Percentiles rank a stretch among this genome's conserved stretches.
Conservation (phyloP, 2,113 vertebrate species). For the Daboia siamensis region DNA sequence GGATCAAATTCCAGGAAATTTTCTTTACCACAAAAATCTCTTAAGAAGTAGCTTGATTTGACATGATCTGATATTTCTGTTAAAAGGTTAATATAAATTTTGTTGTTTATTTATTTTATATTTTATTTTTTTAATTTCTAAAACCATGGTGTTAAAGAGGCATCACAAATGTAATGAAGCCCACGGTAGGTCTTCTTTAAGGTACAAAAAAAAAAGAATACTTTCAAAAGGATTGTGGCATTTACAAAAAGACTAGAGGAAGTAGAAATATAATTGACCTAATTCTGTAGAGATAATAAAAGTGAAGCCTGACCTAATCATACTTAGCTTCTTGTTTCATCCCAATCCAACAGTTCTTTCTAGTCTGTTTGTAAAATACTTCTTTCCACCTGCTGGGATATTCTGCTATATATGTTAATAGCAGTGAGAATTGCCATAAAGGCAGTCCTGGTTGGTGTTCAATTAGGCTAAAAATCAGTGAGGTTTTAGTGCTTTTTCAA, state of each 20-base stretch:
- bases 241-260: not conserved
- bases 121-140: not conserved
- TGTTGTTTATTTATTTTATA: accelerated
- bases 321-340: conserved; percentile 12
- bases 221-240: not conserved
- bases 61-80: not conserved
- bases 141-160: accelerated
- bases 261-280: conserved; percentile 29
- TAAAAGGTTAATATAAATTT: accelerated
- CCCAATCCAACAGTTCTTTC: conserved; percentile 22
- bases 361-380: not conserved
- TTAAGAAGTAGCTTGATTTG: not conserved
- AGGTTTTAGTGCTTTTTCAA: conserved; percentile 27
- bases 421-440: not conserved
- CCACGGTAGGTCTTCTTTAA: not conserved
- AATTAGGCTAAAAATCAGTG: conserved; percentile 30
- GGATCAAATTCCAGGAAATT: not conserved
- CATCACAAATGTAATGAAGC: not conserved
- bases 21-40: not conserved
- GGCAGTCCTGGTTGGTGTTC: conserved; percentile 37
- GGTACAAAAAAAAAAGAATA: conserved; percentile 9
- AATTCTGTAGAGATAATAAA: conserved; percentile 27
- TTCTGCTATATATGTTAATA: conserved; percentile 32
- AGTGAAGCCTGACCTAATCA: conserved; percentile 27
- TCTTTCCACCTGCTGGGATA: conserved; percentile 23